Percentiles rank a stretch among this genome's conserved stretches.
phyloP scores from a whole-genome alignment of 2,888 invertebrate species.

The Pedicia rivosa region DNA sequence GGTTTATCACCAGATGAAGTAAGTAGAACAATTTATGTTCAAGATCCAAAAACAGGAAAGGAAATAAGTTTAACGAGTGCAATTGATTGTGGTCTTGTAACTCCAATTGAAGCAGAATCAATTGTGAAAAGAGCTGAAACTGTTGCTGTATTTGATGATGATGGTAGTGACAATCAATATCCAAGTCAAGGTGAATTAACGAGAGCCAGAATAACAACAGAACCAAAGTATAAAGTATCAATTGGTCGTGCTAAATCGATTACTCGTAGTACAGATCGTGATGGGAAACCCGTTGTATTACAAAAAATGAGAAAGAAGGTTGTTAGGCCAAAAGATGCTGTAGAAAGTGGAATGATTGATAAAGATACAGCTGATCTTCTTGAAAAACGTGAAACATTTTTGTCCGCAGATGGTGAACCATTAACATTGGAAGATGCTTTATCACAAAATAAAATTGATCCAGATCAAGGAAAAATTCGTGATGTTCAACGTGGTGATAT shows the following conservation, averaged over 20 bases:
- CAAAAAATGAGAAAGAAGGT: conserved; percentile 67
- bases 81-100: conserved; percentile 37
- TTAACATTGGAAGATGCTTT: conserved; percentile 64
- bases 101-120: conserved; percentile 33
- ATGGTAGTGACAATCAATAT: conserved; percentile 21
- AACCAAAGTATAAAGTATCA: conserved; percentile 50
- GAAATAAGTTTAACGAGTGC: conserved; percentile 42
- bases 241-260: conserved; percentile 40
- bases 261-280: conserved; percentile 39
- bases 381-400: conserved; percentile 40
- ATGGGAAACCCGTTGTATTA: conserved; percentile 50
- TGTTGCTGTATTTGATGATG: conserved; percentile 27
- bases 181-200: conserved; percentile 38
- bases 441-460: conserved; percentile 49
- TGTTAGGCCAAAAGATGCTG: conserved; percentile 57
- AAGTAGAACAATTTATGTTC: conserved; percentile 1
- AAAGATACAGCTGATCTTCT: conserved; percentile 54
- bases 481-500: conserved; percentile 72
- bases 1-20: neutral
- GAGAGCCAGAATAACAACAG: conserved; percentile 34
- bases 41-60: conserved; percentile 32
- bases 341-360: conserved; percentile 65
- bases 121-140: conserved; percentile 16
- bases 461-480: conserved; percentile 56
- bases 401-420: conserved; percentile 39